These are phyloP conservation scores for Anableps anableps DNA, from an alignment of 2,797 vertebrate genomes.

Conservation along the genomic window DNA sequence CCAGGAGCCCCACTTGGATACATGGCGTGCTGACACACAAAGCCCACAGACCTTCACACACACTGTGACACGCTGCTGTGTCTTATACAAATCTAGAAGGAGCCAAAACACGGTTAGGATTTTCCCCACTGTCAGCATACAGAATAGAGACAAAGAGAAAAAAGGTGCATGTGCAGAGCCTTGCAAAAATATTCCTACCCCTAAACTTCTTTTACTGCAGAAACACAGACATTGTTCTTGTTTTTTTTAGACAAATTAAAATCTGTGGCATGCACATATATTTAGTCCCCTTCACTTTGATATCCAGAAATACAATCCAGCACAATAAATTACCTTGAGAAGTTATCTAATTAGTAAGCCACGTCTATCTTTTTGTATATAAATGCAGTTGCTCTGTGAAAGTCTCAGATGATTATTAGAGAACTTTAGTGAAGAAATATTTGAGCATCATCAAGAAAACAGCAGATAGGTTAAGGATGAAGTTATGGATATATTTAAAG, in stretches of 20 bases:
- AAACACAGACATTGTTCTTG: not conserved
- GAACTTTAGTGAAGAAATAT: not conserved
- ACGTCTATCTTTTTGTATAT: not conserved
- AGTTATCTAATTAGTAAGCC: not conserved
- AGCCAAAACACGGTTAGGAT: constrained; percentile 23
- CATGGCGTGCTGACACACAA: constrained; percentile 29
- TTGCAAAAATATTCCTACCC: not conserved
- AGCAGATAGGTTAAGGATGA: not conserved
- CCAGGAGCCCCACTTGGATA: constrained; percentile 70
- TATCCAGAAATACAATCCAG: not conserved
- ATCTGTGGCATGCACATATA: not conserved
- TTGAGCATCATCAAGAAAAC: not conserved
- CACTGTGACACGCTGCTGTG: not conserved
- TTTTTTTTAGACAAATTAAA: not conserved
- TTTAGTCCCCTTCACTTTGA: not conserved
- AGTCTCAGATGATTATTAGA: not conserved
- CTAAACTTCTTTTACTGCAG: not conserved
- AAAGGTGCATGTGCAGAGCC: not conserved
- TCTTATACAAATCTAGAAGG: constrained; percentile 30
- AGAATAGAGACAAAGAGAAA: constrained; percentile 10
- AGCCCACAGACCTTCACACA: constrained; percentile 11
- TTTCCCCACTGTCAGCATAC: constrained; percentile 10
- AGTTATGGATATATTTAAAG: not conserved
- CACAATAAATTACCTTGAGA: not conserved
- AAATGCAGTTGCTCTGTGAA: not conserved